Evolutionary conservation across 23 tunicate species (phyloP), one percentile per base, ranked within the genome.

Genomic region (Oikopleura dioica): DNA sequence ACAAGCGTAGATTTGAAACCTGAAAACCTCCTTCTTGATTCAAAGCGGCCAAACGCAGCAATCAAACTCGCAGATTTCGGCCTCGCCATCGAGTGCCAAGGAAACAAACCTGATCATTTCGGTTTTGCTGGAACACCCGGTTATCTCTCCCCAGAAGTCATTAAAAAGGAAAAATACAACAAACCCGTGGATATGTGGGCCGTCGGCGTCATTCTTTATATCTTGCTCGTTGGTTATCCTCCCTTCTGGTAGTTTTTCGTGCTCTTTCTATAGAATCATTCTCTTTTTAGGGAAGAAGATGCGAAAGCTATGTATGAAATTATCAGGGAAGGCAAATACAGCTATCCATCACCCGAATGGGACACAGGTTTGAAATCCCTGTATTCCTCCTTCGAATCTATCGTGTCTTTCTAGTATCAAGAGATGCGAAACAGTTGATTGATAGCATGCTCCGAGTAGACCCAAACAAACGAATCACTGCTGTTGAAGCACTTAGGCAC

Each of bases 51-150:
- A 2, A 31, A 31, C 2, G 72, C 72, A 16, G 29, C 72, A 23
- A 63, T 63, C 16, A 63, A 63, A 63, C 33, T 63, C 30, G 72
- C 72, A 16, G 72, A 63, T 63, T 63, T 63, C 33, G 72, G 72
- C 2, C 33, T 63, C 32, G 72, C 72, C 33, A 31, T 63, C 33
- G 72, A 63, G 26, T 12, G 16, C 5, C 16, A 63, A 24, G 72
- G 72, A 63, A 28, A 63, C 26, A 23, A 28, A 63, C 16, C 16
- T 23, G 72, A 63, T 12, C 26, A 31, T 23, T 63, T 63, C 33
- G 72, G 72, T 12, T 63, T 63, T 28, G 72, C 72, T 2, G 72
- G 72, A 16, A 63, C 72, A 2, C 72, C 72, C 33, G 72, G 72
- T 24, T 63, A 63, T 28, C 33, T 63, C 16, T 63, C 72, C 30